Evolutionary conservation across 2,888 invertebrate species (phyloP).

Genomic region (Thalpophila matura): DNA sequence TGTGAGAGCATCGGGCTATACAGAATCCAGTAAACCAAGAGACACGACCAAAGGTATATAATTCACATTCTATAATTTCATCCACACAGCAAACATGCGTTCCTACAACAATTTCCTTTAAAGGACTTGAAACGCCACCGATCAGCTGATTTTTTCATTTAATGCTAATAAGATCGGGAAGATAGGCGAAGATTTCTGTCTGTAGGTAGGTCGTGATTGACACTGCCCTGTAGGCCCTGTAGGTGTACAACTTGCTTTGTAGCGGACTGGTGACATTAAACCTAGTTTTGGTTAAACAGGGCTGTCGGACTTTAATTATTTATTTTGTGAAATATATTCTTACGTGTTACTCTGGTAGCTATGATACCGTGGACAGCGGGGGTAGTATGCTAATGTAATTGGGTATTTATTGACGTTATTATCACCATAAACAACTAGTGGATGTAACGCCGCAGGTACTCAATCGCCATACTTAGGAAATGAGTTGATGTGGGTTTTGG

Average conservation of each 20-base stretch:
- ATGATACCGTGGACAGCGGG: no score
- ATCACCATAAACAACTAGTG: no score
- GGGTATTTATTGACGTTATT: no score
- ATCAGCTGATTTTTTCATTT: conserved; percentile 48
- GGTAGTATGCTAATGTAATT: no score
- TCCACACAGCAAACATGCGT: background rate
- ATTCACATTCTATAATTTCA: background rate
- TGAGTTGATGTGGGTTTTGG: no score
- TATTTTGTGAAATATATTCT: background rate
- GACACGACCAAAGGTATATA: no score
- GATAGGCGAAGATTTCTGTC: conserved; percentile 60
- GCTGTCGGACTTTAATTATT: conserved; percentile 49
- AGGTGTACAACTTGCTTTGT: conserved; percentile 45
- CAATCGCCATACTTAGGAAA: no score
- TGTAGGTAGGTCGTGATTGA: conserved; percentile 70
- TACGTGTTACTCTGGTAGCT: no score
- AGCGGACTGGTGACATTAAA: conserved; percentile 69
- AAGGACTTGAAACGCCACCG: conserved; percentile 31
- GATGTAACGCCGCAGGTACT: no score
- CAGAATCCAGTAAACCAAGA: no score
- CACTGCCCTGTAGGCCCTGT: conserved; percentile 69
- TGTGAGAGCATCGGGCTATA: no score
- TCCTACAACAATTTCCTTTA: conserved; percentile 7
- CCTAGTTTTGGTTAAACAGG: conserved; percentile 64
- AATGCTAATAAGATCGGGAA: conserved; percentile 55